Conservation (phyloP, 2,797 vertebrate species). For the Pangasius larnaudii region DNA sequence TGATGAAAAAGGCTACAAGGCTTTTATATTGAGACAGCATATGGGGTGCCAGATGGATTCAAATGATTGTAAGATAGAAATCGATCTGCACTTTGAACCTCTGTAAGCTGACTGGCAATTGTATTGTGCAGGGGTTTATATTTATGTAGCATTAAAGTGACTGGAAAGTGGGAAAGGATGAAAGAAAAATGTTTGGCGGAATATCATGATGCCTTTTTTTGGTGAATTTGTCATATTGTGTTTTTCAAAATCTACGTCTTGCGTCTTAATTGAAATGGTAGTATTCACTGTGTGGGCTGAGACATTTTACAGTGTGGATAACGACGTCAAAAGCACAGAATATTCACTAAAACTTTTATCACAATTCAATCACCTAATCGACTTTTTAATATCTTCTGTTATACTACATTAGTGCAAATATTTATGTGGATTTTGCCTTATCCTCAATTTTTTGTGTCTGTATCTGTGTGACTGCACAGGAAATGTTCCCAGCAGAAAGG, state of each 20-base stretch:
- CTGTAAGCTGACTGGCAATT: not conserved
- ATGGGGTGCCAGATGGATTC: slow-evolving; percentile 1
- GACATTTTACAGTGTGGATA: no score
- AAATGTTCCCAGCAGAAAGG: not conserved
- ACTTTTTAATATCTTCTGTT: not conserved
- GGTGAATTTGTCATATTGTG: not conserved
- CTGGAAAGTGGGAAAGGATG: not conserved
- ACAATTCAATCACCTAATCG: not conserved
- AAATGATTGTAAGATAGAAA: not conserved
- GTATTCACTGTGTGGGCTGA: not conserved
- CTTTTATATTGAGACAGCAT: slow-evolving; percentile 14
- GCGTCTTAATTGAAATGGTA: not conserved
- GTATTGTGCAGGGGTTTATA: not conserved
- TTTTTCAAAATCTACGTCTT: no score
- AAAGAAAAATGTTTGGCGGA: not conserved
- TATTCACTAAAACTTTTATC: not conserved
- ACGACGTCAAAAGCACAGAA: no score
- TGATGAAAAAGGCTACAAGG: slow-evolving; percentile 1
- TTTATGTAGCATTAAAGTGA: not conserved
- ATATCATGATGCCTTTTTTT: not conserved
- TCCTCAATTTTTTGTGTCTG: not conserved
- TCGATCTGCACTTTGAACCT: not conserved
- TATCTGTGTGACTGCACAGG: not conserved
- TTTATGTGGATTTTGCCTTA: not conserved
- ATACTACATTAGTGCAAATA: slow-evolving; percentile 4